Base-by-base conservation (phyloP, 2,113 vertebrate species). In the Athene noctua region DNA sequence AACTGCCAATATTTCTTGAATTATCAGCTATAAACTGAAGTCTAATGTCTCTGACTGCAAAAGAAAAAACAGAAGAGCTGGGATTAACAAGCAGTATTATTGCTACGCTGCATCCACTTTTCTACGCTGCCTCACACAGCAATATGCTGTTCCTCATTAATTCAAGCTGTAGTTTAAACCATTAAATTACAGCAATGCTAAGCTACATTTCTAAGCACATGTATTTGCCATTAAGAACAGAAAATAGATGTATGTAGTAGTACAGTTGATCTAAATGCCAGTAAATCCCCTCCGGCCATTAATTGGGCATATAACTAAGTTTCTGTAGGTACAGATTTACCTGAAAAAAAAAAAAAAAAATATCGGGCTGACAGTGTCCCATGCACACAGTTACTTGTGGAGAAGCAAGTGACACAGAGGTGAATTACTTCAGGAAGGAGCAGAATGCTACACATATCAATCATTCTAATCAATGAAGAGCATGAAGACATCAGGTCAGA, bases 311-410 rank as follows among this genome's bases (percentile, higher is more conserved):
- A 4, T 15, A 80, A 2, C 9, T 5, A 15, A 42, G n/a, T 30
- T 72, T 67, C 44, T 49, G 12, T 49, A 59, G 30, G 38, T 27
- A 51, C 26, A 61, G n/a, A 78, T 42, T 80, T n/a, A 77, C 29
- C 84, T 32, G 20, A 15, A 30, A 47, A 58, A 34, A 38, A 7
- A 7, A 27, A 32, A 42, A 14, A 30, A 15, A 11, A 75, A 57
- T 12, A 54, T 14, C 66, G 73, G 47, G 34, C 58, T 58, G 52
- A 52, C 44, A 47, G 68, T 7, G 32, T n/a, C 51, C 8, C 62
- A 25, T 14, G 0, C 15, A 25, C 61, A 66, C 12, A 38, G 26
- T 11, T 17, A 54, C 9, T 66, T 62, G 79, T 0, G 0, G 40
- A 75, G 14, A 77, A 71, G 40, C 55, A 70, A 92, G 32, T 8